phyloP scores from a whole-genome alignment of 2,797 vertebrate species.

The Lagodon rhomboides region DNA sequence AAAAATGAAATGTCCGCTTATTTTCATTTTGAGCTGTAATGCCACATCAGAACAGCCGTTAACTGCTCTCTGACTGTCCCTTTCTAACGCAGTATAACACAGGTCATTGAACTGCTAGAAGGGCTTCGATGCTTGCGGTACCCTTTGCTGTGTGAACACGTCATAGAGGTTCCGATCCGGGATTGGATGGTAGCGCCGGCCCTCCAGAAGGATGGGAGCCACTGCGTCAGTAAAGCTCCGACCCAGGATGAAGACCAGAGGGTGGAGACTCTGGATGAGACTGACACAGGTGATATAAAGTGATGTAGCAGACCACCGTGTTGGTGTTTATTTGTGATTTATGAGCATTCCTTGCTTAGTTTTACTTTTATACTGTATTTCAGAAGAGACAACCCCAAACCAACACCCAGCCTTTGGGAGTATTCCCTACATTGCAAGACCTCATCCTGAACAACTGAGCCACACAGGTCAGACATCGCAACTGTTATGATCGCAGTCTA shows the following conservation, averaged over 20 bases:
- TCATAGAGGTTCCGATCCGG: slow-evolving; percentile 88
- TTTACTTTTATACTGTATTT: slow-evolving; percentile 29
- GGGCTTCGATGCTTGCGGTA: slow-evolving; percentile 84
- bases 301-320: fast-evolving
- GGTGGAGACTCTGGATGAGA: slow-evolving; percentile 51
- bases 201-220: slow-evolving; percentile 84
- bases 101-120: slow-evolving; percentile 92
- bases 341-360: background rate
- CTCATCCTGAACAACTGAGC: slow-evolving; percentile 84
- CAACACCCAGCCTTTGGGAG: slow-evolving; percentile 67
- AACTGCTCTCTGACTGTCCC: background rate
- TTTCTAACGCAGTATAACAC: slow-evolving; percentile 87
- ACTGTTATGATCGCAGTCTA: background rate
- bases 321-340: background rate
- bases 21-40: background rate
- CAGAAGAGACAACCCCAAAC: slow-evolving; percentile 48
- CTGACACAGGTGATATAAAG: slow-evolving; percentile 68
- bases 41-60: background rate
- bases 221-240: slow-evolving; percentile 73
- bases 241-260: slow-evolving; percentile 32
- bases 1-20: background rate
- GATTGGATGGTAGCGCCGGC: slow-evolving; percentile 91
- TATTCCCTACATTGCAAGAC: slow-evolving; percentile 90
- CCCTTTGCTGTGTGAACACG: slow-evolving; percentile 89
- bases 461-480: slow-evolving; percentile 89